Percentiles rank a stretch among this genome's conserved stretches.
These are phyloP conservation scores for Osmerus eperlanus DNA, from an alignment of 2,113 vertebrate genomes.

Conservation along the genomic window DNA sequence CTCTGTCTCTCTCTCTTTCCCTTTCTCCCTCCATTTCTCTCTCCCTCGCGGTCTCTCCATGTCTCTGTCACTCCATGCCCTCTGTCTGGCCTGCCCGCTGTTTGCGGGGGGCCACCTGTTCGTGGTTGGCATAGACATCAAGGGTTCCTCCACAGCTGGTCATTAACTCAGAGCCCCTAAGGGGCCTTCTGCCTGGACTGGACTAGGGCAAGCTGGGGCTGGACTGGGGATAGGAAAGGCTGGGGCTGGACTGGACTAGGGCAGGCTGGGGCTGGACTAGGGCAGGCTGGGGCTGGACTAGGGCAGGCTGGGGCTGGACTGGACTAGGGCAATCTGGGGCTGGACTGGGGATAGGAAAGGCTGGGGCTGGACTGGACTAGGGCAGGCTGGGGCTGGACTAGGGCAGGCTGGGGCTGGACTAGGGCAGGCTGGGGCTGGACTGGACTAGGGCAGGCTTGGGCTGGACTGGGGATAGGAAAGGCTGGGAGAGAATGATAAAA, in stretches of 20 bases:
- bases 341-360: neutral
- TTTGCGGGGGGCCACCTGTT: slow-evolving; percentile 62
- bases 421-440: neutral
- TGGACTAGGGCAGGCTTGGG: slow-evolving; percentile 49
- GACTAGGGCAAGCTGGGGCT: neutral
- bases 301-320: slow-evolving; percentile 45
- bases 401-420: neutral
- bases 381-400: neutral
- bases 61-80: neutral
- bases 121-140: slow-evolving; percentile 64
- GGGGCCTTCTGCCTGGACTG: slow-evolving; percentile 33
- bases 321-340: slow-evolving; percentile 43
- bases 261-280: neutral
- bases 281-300: slow-evolving; percentile 53
- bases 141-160: slow-evolving; percentile 68
- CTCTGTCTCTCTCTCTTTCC: neutral
- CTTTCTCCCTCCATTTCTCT: neutral
- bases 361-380: slow-evolving; percentile 3
- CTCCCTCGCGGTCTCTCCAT: neutral
- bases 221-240: neutral
- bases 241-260: neutral
- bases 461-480: neutral
- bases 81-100: slow-evolving; percentile 45
- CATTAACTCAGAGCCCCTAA: slow-evolving; percentile 55
- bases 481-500: neutral